Conservation (phyloP, 2,113 vertebrate species). For the Hippoglossus stenolepis region DNA sequence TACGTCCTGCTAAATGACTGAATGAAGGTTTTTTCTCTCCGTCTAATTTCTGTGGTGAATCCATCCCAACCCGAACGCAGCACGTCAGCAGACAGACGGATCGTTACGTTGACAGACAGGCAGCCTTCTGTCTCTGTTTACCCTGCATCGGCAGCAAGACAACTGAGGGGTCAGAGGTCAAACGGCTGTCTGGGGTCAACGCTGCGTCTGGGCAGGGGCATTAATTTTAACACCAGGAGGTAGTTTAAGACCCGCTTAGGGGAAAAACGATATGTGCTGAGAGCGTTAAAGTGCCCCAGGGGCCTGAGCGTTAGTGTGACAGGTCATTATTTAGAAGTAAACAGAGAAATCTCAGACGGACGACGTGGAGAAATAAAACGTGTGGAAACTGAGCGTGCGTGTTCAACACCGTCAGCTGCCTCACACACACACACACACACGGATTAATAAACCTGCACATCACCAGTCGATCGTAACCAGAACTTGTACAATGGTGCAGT, state of each 20-base stretch:
- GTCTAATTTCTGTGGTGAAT: neutral
- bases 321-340: constrained; percentile 61
- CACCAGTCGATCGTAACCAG: too few species aligned
- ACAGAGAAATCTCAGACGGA: constrained; percentile 27
- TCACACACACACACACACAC: too few species aligned
- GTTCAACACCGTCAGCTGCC: neutral
- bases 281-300: constrained; percentile 55
- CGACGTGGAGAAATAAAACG: neutral
- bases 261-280: constrained; percentile 56
- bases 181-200: constrained; percentile 62
- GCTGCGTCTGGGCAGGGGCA: constrained; percentile 48
- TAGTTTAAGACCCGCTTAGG: constrained; percentile 52
- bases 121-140: constrained; percentile 63
- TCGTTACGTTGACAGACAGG: constrained; percentile 34
- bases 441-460: too few species aligned
- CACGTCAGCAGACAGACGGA: constrained; percentile 21
- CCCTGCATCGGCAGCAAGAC: constrained; percentile 58
- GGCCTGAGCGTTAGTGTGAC: constrained; percentile 41
- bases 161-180: constrained; percentile 65
- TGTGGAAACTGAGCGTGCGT: constrained; percentile 10
- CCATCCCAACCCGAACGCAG: neutral
- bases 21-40: neutral
- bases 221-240: constrained; percentile 62
- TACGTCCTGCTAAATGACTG: neutral
- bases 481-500: too few species aligned